Conservation (phyloP, 2,797 vertebrate genomes). For the Leptodactylus fallax region DNA sequence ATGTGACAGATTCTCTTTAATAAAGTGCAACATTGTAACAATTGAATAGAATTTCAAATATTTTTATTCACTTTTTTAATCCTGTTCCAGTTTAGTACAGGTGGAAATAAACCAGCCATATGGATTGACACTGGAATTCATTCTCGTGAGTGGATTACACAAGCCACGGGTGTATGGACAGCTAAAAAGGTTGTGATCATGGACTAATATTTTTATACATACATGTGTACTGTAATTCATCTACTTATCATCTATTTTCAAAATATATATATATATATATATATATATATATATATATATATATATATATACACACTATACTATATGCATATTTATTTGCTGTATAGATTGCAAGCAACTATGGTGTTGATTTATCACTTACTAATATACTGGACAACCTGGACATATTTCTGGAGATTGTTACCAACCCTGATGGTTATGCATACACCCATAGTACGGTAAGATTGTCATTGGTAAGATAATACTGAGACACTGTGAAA, state of each 20-base stretch:
- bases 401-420: slow-evolving; percentile 78
- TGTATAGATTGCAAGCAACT: slow-evolving; percentile 70
- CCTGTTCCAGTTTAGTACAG: slow-evolving; percentile 75
- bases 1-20: not conserved
- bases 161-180: slow-evolving; percentile 74
- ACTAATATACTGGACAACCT: slow-evolving; percentile 71
- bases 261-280: too few species aligned
- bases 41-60: not conserved
- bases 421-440: slow-evolving; percentile 79
- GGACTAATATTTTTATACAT: not conserved
- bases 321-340: not conserved
- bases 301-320: too few species aligned
- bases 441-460: slow-evolving; percentile 77
- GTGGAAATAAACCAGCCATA: slow-evolving; percentile 70
- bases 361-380: slow-evolving; percentile 67
- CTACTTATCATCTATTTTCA: not conserved
- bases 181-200: slow-evolving; percentile 74
- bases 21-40: not conserved
- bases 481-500: too few species aligned
- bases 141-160: slow-evolving; percentile 78
- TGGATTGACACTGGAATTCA: slow-evolving; percentile 80
- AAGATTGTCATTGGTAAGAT: slow-evolving; percentile 50
- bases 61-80: not conserved
- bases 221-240: not conserved
- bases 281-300: too few species aligned